Conservation (phyloP, 1,140 invertebrate genomes). For the Sinonovacula constricta region DNA sequence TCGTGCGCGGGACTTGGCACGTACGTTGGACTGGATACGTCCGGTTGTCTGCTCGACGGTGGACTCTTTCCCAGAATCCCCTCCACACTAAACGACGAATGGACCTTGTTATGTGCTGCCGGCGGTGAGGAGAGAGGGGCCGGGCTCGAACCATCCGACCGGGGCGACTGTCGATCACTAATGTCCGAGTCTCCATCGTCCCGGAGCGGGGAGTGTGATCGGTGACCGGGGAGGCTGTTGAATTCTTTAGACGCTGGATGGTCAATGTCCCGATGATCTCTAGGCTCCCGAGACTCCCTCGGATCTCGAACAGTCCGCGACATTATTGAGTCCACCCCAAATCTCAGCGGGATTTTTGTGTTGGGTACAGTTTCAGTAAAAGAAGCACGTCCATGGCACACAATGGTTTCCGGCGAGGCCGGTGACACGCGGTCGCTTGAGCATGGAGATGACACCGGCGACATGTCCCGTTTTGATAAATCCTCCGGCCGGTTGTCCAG, state of each 20-base stretch:
- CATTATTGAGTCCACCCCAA: conserved; percentile 47
- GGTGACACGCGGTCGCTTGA: conserved; percentile 35
- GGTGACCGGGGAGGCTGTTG: neutral
- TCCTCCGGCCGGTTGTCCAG: conserved; percentile 39
- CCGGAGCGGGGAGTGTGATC: neutral
- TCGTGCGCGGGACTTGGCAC: conserved; percentile 47
- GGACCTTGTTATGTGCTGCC: conserved; percentile 29
- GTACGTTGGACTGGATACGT: conserved; percentile 35
- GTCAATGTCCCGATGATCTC: too few species aligned
- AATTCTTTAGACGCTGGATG: too few species aligned
- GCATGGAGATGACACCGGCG: conserved; percentile 18
- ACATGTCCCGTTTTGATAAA: conserved; percentile 29
- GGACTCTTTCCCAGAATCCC: conserved; percentile 42
- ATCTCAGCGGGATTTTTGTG: conserved; percentile 40
- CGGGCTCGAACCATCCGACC: conserved; percentile 44
- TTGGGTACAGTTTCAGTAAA: conserved; percentile 17
- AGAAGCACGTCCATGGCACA: conserved; percentile 38
- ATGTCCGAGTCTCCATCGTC: conserved; percentile 39
- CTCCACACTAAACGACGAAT: conserved; percentile 48
- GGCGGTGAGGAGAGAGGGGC: conserved; percentile 1
- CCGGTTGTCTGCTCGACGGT: conserved; percentile 3
- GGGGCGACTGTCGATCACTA: conserved; percentile 29
- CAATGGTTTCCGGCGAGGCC: conserved; percentile 2
- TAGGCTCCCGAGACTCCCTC: neutral
- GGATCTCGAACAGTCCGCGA: neutral